Evolutionary conservation across 2,113 vertebrate genomes (phyloP).

Genomic region (Calonectris borealis): DNA sequence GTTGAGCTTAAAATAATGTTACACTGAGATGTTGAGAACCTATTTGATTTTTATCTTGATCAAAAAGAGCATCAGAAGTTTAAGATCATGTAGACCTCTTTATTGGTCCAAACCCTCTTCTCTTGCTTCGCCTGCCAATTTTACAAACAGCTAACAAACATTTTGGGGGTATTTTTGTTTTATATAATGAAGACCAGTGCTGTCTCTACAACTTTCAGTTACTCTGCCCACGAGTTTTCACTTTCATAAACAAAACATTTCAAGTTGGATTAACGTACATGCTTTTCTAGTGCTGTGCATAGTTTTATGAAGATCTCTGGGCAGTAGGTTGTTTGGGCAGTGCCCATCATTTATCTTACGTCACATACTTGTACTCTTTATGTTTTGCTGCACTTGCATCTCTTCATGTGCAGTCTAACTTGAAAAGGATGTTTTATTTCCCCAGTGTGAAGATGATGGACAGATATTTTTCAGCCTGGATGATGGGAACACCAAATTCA

Average conservation of each 20-base stretch:
- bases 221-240: not conserved
- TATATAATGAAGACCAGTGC: not conserved
- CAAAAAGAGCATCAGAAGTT: not conserved
- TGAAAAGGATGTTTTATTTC: slow-evolving; percentile 4
- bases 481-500: slow-evolving; percentile 97
- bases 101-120: not conserved
- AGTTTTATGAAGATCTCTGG: not conserved
- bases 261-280: not conserved
- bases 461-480: slow-evolving; percentile 97
- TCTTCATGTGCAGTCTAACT: not conserved
- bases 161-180: not conserved
- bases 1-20: not conserved
- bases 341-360: not conserved
- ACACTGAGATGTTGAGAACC: not conserved
- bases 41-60: not conserved
- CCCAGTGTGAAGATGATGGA: slow-evolving; percentile 93
- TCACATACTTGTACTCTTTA: not conserved
- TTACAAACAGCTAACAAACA: not conserved
- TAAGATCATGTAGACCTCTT: not conserved
- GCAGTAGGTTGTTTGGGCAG: not conserved
- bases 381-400: not conserved
- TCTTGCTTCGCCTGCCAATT: not conserved
- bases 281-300: not conserved
- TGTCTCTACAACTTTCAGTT: not conserved
- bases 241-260: not conserved